phyloP scores from a whole-genome alignment of 37 sponge, comb jelly and placozoan species.

The Agelas oroides region DNA sequence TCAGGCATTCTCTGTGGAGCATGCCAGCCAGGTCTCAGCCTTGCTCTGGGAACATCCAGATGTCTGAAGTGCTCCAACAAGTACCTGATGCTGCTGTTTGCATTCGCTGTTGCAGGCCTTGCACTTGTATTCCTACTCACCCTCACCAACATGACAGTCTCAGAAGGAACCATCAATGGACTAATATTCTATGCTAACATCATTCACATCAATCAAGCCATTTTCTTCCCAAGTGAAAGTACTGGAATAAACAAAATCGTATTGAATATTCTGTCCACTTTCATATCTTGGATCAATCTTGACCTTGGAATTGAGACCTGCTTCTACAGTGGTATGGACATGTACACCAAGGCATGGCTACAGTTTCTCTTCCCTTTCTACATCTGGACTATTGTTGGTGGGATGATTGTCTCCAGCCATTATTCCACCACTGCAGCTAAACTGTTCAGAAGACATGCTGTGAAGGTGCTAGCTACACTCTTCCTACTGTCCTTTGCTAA shows the following conservation, averaged over 20 bases:
- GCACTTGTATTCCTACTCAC: too few species aligned
- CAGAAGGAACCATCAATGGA: too few species aligned
- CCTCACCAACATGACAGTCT: too few species aligned
- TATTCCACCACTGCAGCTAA: constrained; percentile 19
- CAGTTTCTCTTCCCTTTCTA: constrained; percentile 56
- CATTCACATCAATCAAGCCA: background rate
- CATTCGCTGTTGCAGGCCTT: too few species aligned
- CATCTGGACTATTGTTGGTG: constrained; percentile 10
- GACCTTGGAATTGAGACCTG: constrained; percentile 46
- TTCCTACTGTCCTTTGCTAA: constrained; percentile 39
- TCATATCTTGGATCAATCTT: constrained; percentile 41
- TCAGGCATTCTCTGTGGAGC: too few species aligned
- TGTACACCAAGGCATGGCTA: constrained; percentile 30
- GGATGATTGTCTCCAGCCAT: constrained; percentile 12
- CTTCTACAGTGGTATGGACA: constrained; percentile 24
- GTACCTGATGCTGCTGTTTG: background rate
- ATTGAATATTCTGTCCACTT: background rate
- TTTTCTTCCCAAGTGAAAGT: background rate
- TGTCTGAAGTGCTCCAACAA: background rate
- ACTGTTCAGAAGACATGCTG: background rate
- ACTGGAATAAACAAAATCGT: background rate
- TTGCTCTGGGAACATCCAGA: background rate
- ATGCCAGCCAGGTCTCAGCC: background rate
- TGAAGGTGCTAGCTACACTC: constrained; percentile 38
- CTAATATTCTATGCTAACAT: too few species aligned